These are phyloP conservation scores for Oryzias javanicus DNA, from an alignment of 2,113 vertebrate genomes.

Conservation along the genomic window DNA sequence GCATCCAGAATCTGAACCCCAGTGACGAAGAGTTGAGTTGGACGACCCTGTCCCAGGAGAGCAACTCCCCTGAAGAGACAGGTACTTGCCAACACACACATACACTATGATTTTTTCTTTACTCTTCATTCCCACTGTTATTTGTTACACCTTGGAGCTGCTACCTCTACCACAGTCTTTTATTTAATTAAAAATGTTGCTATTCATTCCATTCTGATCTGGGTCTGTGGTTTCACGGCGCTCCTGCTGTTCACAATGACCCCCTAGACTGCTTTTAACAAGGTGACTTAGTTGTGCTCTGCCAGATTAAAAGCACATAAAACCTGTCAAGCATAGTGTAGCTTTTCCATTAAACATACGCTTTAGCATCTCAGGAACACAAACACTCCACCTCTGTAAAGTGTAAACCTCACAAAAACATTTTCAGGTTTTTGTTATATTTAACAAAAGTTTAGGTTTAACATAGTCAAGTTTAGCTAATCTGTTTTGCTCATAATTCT, in stretches of 20 bases:
- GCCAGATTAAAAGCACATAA: too few relatives aligned
- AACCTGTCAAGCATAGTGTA: too few relatives aligned
- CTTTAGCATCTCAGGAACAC: too few relatives aligned
- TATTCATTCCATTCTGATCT: constrained; percentile 9
- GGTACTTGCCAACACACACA: constrained; percentile 70
- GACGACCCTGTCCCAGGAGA: constrained; percentile 96
- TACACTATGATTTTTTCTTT: neutral
- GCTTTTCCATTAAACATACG: too few relatives aligned
- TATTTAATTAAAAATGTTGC: neutral
- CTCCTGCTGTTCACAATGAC: constrained; percentile 36
- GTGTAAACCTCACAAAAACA: too few relatives aligned
- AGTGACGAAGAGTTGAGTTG: constrained; percentile 97
- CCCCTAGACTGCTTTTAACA: too few relatives aligned
- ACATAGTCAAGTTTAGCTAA: too few relatives aligned
- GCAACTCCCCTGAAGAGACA: constrained; percentile 89
- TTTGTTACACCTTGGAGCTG: constrained; percentile 2
- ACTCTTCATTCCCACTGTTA: neutral
- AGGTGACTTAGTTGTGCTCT: too few relatives aligned
- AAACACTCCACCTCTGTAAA: too few relatives aligned
- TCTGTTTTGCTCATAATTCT: too few relatives aligned
- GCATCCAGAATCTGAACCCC: constrained; percentile 93
- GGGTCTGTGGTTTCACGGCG: constrained; percentile 20
- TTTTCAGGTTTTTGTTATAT: too few relatives aligned
- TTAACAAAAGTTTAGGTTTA: too few relatives aligned
- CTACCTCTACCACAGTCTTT: neutral